Evolutionary conservation across 1,140 invertebrate species (phyloP).

Genomic region (Dendroctonus ponderosae): DNA sequence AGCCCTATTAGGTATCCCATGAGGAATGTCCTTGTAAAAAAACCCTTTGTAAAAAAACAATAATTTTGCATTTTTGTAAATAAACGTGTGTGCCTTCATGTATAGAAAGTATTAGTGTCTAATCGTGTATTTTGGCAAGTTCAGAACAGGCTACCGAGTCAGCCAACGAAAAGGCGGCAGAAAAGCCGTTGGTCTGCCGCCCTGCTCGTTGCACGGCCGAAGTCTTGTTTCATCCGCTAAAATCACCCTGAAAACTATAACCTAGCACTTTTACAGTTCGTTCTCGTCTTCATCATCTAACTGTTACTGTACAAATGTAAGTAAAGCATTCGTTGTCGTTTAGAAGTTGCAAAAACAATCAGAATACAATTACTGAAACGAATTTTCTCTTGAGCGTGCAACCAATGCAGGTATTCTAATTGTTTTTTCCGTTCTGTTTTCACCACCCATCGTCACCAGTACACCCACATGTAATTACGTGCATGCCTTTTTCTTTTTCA

Average conservation of each 20-base stretch:
- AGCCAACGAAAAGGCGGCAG: too few species aligned
- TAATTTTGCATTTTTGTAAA: too few species aligned
- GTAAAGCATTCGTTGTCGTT: slow-evolving; percentile 6
- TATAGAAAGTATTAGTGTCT: too few species aligned
- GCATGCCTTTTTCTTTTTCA: slow-evolving; percentile 22
- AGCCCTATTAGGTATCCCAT: too few species aligned
- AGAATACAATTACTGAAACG: neutral
- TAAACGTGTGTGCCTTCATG: too few species aligned
- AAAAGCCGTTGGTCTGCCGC: too few species aligned
- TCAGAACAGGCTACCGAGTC: too few species aligned
- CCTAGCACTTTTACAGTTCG: slow-evolving; percentile 5
- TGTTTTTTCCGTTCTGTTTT: neutral
- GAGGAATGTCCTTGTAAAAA: too few species aligned
- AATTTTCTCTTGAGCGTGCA: neutral
- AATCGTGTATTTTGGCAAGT: too few species aligned
- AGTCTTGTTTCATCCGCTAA: too few species aligned
- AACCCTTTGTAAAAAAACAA: too few species aligned
- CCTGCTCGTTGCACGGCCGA: too few species aligned
- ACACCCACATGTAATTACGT: neutral
- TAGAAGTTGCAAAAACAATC: slow-evolving; percentile 3
- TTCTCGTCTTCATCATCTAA: neutral
- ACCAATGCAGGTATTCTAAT: neutral
- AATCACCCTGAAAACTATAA: neutral
- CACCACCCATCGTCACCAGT: slow-evolving; percentile 3
- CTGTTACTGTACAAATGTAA: slow-evolving; percentile 5